Evolutionary conservation across 1,140 invertebrate species (phyloP).

Genomic region (Rhagoletis pomonella): DNA sequence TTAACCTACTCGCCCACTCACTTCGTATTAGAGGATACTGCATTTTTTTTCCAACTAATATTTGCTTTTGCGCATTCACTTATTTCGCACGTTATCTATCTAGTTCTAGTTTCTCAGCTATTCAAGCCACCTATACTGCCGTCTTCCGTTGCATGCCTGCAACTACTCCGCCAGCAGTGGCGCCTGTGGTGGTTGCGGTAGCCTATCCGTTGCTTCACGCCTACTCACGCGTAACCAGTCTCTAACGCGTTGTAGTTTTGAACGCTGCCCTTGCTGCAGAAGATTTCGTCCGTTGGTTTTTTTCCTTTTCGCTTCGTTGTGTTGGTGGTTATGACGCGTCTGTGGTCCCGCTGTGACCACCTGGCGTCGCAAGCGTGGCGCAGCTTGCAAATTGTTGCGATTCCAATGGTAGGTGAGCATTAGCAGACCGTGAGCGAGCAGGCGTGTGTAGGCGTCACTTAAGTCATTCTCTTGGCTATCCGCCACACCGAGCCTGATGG

Average conservation of each 20-base stretch:
- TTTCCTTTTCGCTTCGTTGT: background rate
- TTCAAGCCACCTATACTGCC: background rate
- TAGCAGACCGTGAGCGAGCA: background rate
- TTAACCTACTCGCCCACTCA: no score
- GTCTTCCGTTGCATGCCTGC: background rate
- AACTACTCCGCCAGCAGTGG: background rate
- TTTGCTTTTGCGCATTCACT: background rate
- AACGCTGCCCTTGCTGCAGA: background rate
- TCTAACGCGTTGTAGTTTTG: constrained; percentile 14
- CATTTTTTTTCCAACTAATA: background rate
- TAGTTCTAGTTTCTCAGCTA: background rate
- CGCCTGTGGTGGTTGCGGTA: background rate
- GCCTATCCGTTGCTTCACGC: background rate
- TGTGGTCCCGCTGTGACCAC: constrained; percentile 20
- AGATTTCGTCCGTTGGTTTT: constrained; percentile 19
- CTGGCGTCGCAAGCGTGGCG: background rate
- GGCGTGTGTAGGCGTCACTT: background rate
- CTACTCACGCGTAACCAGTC: constrained; percentile 7
- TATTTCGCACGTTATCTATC: background rate
- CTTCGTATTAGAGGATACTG: background rate
- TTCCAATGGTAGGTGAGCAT: constrained; percentile 34
- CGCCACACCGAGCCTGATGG: background rate
- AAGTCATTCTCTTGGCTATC: background rate
- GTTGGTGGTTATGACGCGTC: constrained; percentile 13
- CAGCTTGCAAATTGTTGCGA: constrained; percentile 13